phyloP scores from a whole-genome alignment of 2,888 invertebrate genomes.

The Aphelenchoides bicaudatus region DNA sequence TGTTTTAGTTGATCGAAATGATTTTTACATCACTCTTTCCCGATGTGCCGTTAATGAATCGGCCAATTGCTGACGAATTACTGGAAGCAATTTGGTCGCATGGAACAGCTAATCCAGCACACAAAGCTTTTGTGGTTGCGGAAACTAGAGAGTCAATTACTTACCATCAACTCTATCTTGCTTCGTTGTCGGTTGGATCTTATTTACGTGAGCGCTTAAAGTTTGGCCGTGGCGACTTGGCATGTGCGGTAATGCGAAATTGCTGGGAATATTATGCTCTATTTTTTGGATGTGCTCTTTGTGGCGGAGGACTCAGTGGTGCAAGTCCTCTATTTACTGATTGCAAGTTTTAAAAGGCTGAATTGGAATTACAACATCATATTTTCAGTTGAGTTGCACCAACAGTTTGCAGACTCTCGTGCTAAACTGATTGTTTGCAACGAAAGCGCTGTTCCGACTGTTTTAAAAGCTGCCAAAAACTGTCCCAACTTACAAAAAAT shows the following conservation, averaged over 20 bases:
- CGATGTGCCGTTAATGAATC: background rate
- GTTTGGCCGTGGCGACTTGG: conserved; percentile 12
- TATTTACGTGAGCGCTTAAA: background rate
- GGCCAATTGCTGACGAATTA: conserved; percentile 20
- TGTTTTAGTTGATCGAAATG: conserved; percentile 7
- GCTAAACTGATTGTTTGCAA: conserved; percentile 14
- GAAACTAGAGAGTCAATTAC: conserved; percentile 24
- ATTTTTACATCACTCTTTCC: conserved; percentile 18
- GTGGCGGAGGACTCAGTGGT: conserved; percentile 17
- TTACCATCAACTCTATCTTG: conserved; percentile 28
- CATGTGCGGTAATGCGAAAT: conserved; percentile 5
- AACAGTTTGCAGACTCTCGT: conserved; percentile 15
- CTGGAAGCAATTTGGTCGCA: conserved; percentile 19
- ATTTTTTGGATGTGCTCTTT: conserved; percentile 15
- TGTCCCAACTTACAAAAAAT: conserved; percentile 21
- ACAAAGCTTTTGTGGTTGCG: conserved; percentile 18
- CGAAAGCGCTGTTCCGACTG: background rate
- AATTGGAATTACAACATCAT: background rate
- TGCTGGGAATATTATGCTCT: conserved; percentile 13
- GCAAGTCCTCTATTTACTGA: conserved; percentile 19
- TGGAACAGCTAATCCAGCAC: conserved; percentile 12
- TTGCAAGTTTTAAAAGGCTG: conserved; percentile 12
- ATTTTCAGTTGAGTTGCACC: conserved; percentile 18
- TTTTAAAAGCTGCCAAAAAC: conserved; percentile 12
- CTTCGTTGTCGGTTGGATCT: conserved; percentile 18